Base-by-base conservation (phyloP, 2,113 vertebrate genomes). In the Polyodon spathula region DNA sequence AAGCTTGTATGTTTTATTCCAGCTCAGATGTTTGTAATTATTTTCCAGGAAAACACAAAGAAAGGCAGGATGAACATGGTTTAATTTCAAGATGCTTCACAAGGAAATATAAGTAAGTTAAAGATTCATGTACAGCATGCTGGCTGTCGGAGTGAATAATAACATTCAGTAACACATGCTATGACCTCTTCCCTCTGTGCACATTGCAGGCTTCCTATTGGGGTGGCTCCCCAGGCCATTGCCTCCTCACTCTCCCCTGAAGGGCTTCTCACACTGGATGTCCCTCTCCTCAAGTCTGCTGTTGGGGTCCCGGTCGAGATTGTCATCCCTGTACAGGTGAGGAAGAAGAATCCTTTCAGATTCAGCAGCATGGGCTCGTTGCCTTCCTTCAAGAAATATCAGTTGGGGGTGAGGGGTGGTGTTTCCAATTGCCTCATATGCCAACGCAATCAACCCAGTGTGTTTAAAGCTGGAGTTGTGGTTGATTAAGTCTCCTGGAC, bases 41-140 rank as follows among this genome's bases (percentile, higher is more conserved):
- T 4, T 74, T 72, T 67, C 40, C 62, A 89, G 87, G 82, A 59
- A 84, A 66, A 37, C 86, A 89, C 6, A 73, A 84, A 37, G 87
- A 88, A 67, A 76, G 76, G 63, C 74, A 71, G 51, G 86, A 89
- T 44, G 74, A 81, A 57, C 78, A 83, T 1, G 87, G 87, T 54
- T 86, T 73, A 65, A 76, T 84, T 40, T 62, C 82, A 56, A 81
- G 87, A 71, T 75, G 73, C 73, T 89, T 89, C 53, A 79, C 76
- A 8, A 75, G 84, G 64, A 88, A 84, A 64, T 89, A 88, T 77
- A 85, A 79, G 87, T 89, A 69, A 38, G 80, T 64, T 51, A 1
- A 46, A 54, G 27, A 27, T 27, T 27, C 27, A 27, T 27, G 27
- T 27, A 27, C 2, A 2, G 27, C 27, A 3, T 27, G 27, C 27